Percentiles rank a stretch among this genome's conserved stretches.
Evolutionary conservation across 2,888 invertebrate species (phyloP).

Genomic region (Mesochorus sp.): DNA sequence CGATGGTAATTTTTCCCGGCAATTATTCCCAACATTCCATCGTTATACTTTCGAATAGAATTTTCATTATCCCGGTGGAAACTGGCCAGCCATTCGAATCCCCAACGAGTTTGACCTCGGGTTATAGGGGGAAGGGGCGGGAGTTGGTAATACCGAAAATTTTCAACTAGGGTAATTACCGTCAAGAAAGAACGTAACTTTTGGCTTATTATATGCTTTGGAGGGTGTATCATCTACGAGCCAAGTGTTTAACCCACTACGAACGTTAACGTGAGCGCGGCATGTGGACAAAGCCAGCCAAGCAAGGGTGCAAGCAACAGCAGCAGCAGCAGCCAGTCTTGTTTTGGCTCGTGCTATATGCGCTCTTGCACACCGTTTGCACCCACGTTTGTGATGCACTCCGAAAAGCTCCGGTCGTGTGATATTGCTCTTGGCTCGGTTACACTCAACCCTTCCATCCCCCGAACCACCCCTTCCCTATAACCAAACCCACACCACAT

Average conservation of each 20-base stretch:
- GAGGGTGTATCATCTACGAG: neutral
- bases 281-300: constrained; percentile 41
- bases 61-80: neutral
- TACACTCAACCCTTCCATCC: constrained; percentile 27
- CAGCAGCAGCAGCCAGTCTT: constrained; percentile 11
- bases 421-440: constrained; percentile 60
- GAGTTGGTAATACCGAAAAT: neutral
- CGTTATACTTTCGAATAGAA: neutral
- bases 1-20: neutral
- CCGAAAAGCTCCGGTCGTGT: constrained; percentile 52
- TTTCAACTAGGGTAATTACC: neutral
- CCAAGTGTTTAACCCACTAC: constrained; percentile 28
- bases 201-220: neutral
- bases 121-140: neutral
- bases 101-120: too few relatives aligned
- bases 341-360: constrained; percentile 36
- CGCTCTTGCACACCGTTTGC: constrained; percentile 20
- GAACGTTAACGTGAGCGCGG: constrained; percentile 39
- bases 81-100: neutral
- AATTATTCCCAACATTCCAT: too few relatives aligned
- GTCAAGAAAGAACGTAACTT: neutral
- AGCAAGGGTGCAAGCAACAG: neutral
- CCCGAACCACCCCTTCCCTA: too few relatives aligned
- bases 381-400: constrained; percentile 57
- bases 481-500: neutral